Conservation (phyloP, 1,140 invertebrate species). For the Batillaria attramentaria region DNA sequence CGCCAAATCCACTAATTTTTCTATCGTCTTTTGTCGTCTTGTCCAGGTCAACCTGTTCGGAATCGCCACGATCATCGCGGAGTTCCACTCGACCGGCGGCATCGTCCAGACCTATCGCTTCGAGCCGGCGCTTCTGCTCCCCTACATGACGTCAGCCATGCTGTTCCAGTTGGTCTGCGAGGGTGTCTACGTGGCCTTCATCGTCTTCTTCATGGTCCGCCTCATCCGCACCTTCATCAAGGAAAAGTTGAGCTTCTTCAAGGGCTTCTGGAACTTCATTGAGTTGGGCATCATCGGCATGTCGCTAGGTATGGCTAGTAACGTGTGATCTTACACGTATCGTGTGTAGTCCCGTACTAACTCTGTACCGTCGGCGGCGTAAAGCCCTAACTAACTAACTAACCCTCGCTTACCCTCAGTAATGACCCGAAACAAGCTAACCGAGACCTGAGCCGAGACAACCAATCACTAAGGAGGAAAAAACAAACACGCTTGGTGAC, state of each 20-base stretch:
- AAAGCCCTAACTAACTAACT: no score
- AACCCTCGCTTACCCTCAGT: no score
- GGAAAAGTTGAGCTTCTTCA: constrained; percentile 53
- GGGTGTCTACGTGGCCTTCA: constrained; percentile 63
- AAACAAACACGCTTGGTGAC: no score
- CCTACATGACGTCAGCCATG: constrained; percentile 60
- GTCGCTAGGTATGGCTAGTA: no score
- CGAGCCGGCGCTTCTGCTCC: constrained; percentile 71
- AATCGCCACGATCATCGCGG: constrained; percentile 73
- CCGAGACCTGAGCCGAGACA: no score
- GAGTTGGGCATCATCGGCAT: constrained; percentile 71
- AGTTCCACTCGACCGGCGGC: constrained; percentile 74
- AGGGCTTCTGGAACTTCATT: constrained; percentile 72
- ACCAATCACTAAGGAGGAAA: no score
- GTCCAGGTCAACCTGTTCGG: constrained; percentile 72
- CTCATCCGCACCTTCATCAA: constrained; percentile 65
- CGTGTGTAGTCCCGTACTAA: no score
- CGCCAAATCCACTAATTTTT: no score
- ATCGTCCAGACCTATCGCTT: constrained; percentile 74
- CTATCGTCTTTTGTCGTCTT: neutral
- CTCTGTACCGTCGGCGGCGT: no score
- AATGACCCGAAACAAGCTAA: no score
- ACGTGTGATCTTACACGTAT: no score
- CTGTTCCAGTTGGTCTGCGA: constrained; percentile 66
- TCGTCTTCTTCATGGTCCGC: constrained; percentile 74